These are phyloP conservation scores for Dasypolia templi DNA, from an alignment of 2,888 invertebrate species.

Conservation along the genomic window DNA sequence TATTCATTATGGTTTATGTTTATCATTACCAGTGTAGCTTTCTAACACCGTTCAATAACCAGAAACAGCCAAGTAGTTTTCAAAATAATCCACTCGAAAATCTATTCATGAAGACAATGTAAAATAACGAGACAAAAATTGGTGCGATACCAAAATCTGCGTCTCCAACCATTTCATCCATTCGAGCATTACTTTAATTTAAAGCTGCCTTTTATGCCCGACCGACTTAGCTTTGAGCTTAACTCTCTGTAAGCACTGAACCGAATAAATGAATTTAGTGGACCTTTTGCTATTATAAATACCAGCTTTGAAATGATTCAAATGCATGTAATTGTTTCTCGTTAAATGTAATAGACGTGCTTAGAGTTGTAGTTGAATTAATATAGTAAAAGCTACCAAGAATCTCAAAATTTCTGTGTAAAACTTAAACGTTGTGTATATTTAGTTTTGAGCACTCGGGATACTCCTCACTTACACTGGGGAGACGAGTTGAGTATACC, in stretches of 20 bases:
- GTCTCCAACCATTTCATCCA: constrained; percentile 11
- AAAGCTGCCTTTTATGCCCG: constrained; percentile 25
- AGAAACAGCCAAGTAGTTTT: background rate
- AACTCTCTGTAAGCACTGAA: constrained; percentile 40
- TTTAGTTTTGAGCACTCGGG: background rate
- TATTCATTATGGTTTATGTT: too few species aligned
- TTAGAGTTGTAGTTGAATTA: background rate
- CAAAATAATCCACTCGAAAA: background rate
- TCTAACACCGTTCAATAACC: background rate
- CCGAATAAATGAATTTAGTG: constrained; percentile 30
- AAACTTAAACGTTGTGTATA: background rate
- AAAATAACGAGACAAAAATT: constrained; percentile 20
- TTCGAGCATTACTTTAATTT: constrained; percentile 44
- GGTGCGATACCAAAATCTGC: background rate
- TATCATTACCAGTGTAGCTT: background rate
- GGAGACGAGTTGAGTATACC: background rate
- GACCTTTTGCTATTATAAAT: constrained; percentile 39
- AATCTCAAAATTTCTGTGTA: background rate
- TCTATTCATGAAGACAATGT: background rate
- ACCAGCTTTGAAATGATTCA: constrained; percentile 24
- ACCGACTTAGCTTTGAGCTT: constrained; percentile 26
- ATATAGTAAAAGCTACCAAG: background rate
- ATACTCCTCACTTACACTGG: background rate
- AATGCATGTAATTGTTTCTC: constrained; percentile 25
- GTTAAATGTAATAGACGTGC: background rate